A percentile compares a stretch with the other conserved stretches of the same genome.
Evolutionary conservation across 2,888 invertebrate genomes (phyloP).

Genomic region (Drosophila basisetae): DNA sequence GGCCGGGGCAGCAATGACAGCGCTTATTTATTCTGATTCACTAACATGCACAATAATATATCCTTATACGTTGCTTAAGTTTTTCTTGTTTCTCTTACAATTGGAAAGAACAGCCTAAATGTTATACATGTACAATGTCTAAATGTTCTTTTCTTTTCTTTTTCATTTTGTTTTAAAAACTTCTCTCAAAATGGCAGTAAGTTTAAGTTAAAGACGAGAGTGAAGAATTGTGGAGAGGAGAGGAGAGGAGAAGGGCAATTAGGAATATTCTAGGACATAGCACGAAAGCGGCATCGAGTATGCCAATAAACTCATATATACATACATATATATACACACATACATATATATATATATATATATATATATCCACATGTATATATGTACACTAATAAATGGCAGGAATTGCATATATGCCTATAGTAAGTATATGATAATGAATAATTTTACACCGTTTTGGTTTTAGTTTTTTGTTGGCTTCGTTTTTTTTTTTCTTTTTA

Average conservation of each 20-base stretch:
- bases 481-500: constrained; percentile 42
- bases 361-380: constrained; percentile 11
- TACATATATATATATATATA: constrained; percentile 8
- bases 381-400: constrained; percentile 59
- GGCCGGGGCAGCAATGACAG: constrained; percentile 19
- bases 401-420: constrained; percentile 58
- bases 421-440: constrained; percentile 47
- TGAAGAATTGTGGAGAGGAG: neutral
- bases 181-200: constrained; percentile 76
- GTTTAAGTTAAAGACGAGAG: constrained; percentile 55
- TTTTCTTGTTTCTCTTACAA: constrained; percentile 46
- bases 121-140: constrained; percentile 78
- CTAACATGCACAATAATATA: constrained; percentile 16
- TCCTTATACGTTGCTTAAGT: constrained; percentile 36
- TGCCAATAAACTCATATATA: constrained; percentile 23
- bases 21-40: constrained; percentile 15
- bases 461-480: constrained; percentile 50
- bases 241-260: neutral
- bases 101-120: constrained; percentile 76
- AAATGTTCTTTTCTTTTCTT: constrained; percentile 50
- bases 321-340: constrained; percentile 6
- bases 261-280: neutral
- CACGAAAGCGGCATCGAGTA: constrained; percentile 22
- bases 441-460: constrained; percentile 56
- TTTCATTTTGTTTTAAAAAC: constrained; percentile 61